A percentile compares a stretch with the other conserved stretches of the same genome.
phyloP scores from a whole-genome alignment of 2,113 vertebrate species.

The Alosa alosa region DNA sequence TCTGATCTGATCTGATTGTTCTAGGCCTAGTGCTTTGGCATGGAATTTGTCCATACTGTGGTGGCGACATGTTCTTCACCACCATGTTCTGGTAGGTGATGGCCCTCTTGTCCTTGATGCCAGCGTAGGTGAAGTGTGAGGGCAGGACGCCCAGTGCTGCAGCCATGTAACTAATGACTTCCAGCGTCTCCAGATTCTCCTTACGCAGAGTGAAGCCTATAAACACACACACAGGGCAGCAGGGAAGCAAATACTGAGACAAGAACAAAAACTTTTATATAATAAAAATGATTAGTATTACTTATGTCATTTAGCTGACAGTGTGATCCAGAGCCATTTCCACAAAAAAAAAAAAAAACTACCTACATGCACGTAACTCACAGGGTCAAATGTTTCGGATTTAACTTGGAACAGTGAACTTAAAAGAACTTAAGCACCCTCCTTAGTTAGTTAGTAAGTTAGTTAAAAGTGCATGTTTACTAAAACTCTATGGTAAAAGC shows the following conservation, averaged over 20 bases:
- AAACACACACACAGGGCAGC: conserved; percentile 18
- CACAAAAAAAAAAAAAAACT: too few species aligned
- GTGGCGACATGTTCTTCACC: conserved; percentile 86
- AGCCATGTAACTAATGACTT: conserved; percentile 86
- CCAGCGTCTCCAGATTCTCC: conserved; percentile 92
- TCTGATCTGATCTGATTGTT: too few species aligned
- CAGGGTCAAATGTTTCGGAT: too few species aligned
- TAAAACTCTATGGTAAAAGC: too few species aligned
- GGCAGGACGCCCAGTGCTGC: conserved; percentile 82
- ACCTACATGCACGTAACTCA: too few species aligned
- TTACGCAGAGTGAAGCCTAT: conserved; percentile 89
- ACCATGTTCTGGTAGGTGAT: conserved; percentile 91
- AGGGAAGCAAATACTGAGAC: not conserved
- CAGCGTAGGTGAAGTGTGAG: conserved; percentile 94
- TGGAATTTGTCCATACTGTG: conserved; percentile 66
- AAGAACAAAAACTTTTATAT: not conserved
- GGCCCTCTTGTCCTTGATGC: conserved; percentile 94
- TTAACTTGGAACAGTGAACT: too few species aligned
- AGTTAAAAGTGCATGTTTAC: too few species aligned
- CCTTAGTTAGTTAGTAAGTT: too few species aligned
- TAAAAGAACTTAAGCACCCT: too few species aligned
- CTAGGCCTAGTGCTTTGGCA: too few species aligned
- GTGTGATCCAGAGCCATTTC: too few species aligned
- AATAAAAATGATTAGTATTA: not conserved
- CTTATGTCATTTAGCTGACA: too few species aligned